phyloP scores from a whole-genome alignment of 2,888 invertebrate genomes.

The Osmoderma eremita region DNA sequence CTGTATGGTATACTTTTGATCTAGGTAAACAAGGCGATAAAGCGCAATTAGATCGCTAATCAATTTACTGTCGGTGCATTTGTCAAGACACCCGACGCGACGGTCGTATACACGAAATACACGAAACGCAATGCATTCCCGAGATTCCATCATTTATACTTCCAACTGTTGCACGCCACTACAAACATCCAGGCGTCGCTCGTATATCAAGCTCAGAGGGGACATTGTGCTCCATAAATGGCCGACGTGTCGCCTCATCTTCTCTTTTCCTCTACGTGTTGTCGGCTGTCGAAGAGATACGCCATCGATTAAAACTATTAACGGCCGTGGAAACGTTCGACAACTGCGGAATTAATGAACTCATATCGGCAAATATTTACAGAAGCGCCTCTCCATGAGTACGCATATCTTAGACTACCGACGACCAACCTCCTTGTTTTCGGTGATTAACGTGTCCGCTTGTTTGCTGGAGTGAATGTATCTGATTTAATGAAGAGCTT shows the following conservation, averaged over 20 bases:
- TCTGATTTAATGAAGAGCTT: slow-evolving; percentile 20
- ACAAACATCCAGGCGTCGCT: slow-evolving; percentile 50
- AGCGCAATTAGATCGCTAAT: slow-evolving; percentile 56
- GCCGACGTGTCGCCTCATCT: slow-evolving; percentile 16
- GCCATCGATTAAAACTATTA: slow-evolving; percentile 59
- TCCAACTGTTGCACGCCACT: slow-evolving; percentile 56
- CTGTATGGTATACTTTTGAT: slow-evolving; percentile 36
- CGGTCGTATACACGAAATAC: slow-evolving; percentile 42
- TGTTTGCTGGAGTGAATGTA: slow-evolving; percentile 6
- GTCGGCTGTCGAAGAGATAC: slow-evolving; percentile 53
- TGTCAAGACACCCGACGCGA: slow-evolving; percentile 50
- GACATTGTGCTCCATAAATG: slow-evolving; percentile 50
- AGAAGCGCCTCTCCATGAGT: slow-evolving; percentile 26
- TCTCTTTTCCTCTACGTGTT: slow-evolving; percentile 24
- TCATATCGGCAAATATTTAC: slow-evolving; percentile 40
- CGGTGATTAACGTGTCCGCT: slow-evolving; percentile 18
- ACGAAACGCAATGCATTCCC: slow-evolving; percentile 38
- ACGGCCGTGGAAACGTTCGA: slow-evolving; percentile 55
- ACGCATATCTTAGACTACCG: slow-evolving; percentile 31
- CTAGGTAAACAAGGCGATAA: slow-evolving; percentile 47
- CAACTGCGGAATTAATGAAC: slow-evolving; percentile 53
- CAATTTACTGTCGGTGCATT: slow-evolving; percentile 56
- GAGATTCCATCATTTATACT: slow-evolving; percentile 51
- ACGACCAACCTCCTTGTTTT: slow-evolving; percentile 23
- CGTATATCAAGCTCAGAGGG: slow-evolving; percentile 53